These are phyloP conservation scores for Clupea harengus DNA, from an alignment of 2,113 vertebrate genomes.

Conservation along the genomic window DNA sequence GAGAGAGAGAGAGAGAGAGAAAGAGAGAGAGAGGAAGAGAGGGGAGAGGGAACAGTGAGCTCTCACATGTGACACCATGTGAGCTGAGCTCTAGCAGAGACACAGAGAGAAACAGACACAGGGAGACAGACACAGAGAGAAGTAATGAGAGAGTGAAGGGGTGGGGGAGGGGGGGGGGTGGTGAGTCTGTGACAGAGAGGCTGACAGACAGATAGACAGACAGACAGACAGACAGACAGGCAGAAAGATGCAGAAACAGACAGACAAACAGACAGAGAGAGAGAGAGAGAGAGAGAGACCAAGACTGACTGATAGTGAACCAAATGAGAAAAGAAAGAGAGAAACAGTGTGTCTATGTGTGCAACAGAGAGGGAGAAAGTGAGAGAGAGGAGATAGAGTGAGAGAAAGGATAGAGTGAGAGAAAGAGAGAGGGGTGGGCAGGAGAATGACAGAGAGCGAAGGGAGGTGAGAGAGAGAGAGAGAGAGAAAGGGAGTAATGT, in stretches of 20 bases:
- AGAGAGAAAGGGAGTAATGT: conserved; percentile 31
- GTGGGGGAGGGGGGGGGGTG: too few relatives aligned
- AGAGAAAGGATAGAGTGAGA: conserved; percentile 35
- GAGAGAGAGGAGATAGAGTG: conserved; percentile 30
- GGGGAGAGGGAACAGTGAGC: conserved; percentile 19
- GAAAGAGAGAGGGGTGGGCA: conserved; percentile 27
- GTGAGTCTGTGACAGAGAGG: conserved; percentile 12
- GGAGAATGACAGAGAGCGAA: not conserved
- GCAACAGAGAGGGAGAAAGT: not conserved
- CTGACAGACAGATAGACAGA: conserved; percentile 48
- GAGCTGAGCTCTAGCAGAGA: conserved; percentile 43
- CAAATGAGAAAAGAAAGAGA: not conserved
- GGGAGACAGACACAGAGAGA: not conserved
- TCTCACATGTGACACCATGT: conserved; percentile 49
- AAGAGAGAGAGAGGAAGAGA: not conserved
- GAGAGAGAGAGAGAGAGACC: not conserved
- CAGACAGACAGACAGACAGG: not conserved
- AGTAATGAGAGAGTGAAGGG: not conserved
- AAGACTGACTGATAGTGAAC: not conserved
- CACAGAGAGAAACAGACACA: conserved; percentile 19
- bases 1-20: conserved; percentile 29
- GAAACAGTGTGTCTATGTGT: not conserved
- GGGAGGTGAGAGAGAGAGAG: not conserved
- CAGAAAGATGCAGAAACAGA: too few relatives aligned
- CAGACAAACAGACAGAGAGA: too few relatives aligned